phyloP scores from a whole-genome alignment of 2,797 vertebrate species.

The Cynopterus sphinx region DNA sequence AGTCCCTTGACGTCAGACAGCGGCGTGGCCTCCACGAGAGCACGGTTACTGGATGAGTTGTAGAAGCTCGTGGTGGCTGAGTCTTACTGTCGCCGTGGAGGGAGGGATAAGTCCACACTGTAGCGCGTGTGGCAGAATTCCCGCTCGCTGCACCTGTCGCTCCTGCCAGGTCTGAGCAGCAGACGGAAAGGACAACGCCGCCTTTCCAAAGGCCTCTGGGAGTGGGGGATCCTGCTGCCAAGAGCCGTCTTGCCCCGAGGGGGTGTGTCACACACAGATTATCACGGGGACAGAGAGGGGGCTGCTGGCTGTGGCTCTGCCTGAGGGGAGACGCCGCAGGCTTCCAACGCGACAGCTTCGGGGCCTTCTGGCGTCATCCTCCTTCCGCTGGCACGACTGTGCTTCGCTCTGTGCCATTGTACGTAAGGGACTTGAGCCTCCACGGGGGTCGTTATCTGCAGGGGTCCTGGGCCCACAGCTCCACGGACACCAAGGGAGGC shows the following conservation, averaged over 20 bases:
- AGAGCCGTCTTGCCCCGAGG: not conserved
- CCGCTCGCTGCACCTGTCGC: not conserved
- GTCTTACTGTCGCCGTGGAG: not conserved
- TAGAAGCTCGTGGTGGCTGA: not conserved
- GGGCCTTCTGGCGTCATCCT: not conserved
- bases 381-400: not conserved
- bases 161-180: not conserved
- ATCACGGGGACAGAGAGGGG: not conserved
- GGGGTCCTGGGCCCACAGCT: not conserved
- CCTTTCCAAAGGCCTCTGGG: not conserved
- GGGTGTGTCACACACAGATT: not conserved
- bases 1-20: not conserved
- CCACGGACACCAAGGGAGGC: not conserved
- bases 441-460: not conserved
- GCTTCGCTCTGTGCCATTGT: not conserved
- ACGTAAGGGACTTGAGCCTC: not conserved
- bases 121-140: not conserved
- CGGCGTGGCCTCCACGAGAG: not conserved
- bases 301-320: not conserved
- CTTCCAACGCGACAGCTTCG: not conserved
- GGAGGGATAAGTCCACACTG: not conserved
- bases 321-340: not conserved
- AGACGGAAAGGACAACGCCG: not conserved
- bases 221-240: not conserved
- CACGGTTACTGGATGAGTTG: not conserved